Evolutionary conservation across 1,140 invertebrate genomes (phyloP).

Genomic region (Drosophila navojoa): DNA sequence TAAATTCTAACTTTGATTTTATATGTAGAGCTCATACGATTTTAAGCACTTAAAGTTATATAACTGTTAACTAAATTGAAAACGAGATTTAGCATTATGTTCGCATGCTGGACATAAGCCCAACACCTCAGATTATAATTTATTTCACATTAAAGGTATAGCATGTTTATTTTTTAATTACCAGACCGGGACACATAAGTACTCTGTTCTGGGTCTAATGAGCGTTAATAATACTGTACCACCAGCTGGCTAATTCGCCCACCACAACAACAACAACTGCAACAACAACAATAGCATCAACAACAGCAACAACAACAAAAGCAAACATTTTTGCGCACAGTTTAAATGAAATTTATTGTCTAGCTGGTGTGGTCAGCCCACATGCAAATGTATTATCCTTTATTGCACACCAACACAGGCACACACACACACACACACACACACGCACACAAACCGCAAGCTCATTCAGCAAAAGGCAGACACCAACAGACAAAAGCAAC

Average conservation of each 20-base stretch:
- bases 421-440: conserved; percentile 23
- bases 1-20: too few species aligned
- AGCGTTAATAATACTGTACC: conserved; percentile 51
- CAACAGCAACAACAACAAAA: conserved; percentile 43
- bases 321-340: conserved; percentile 50
- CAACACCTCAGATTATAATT: not conserved
- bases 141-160: not conserved
- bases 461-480: conserved; percentile 62
- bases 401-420: conserved; percentile 48
- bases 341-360: conserved; percentile 75
- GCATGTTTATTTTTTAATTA: conserved; percentile 24
- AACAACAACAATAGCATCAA: conserved; percentile 37
- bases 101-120: too few species aligned
- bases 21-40: too few species aligned
- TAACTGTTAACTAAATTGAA: too few species aligned
- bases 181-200: not conserved
- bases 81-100: too few species aligned
- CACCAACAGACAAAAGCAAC: conserved; percentile 63
- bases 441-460: conserved; percentile 41
- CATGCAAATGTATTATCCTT: conserved; percentile 67
- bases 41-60: too few species aligned
- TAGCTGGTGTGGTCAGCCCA: conserved; percentile 41
- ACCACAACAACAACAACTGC: conserved; percentile 36
- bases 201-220: conserved; percentile 42
- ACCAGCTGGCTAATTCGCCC: conserved; percentile 25